A percentile compares a stretch with the other conserved stretches of the same genome.
phyloP scores from a whole-genome alignment of 2,797 vertebrate genomes.

The Chanos chanos region DNA sequence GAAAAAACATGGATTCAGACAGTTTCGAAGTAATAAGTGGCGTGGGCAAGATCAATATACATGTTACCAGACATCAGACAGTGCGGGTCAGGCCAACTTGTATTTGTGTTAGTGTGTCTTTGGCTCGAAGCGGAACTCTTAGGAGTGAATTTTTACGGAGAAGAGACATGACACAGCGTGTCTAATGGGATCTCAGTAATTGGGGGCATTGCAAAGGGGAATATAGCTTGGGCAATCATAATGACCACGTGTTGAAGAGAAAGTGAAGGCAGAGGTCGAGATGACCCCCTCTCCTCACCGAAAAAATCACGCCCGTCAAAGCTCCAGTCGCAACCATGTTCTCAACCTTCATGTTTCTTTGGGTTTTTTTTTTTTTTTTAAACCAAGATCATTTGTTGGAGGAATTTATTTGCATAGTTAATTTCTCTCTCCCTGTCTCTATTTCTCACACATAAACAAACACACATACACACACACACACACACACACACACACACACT shows the following conservation, averaged over 20 bases:
- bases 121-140: too few species aligned
- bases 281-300: neutral
- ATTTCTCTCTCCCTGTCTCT: conserved; percentile 54
- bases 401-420: conserved; percentile 72
- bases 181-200: neutral
- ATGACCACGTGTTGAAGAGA: neutral
- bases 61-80: too few species aligned
- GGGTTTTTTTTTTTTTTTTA: conserved; percentile 59
- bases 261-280: conserved; percentile 7
- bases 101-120: too few species aligned
- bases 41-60: too few species aligned
- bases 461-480: neutral
- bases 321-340: conserved; percentile 30
- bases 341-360: conserved; percentile 51
- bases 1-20: too few species aligned
- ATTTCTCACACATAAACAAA: conserved; percentile 27
- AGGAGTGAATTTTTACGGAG: too few species aligned
- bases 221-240: neutral
- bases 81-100: too few species aligned
- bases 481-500: conserved; percentile 4
- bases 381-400: conserved; percentile 65
- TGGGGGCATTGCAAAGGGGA: neutral
- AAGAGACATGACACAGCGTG: too few species aligned
- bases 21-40: too few species aligned
- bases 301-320: conserved; percentile 5